Base-by-base conservation (phyloP, 1,140 invertebrate species). In the Yoshiicerus persimilis region DNA sequence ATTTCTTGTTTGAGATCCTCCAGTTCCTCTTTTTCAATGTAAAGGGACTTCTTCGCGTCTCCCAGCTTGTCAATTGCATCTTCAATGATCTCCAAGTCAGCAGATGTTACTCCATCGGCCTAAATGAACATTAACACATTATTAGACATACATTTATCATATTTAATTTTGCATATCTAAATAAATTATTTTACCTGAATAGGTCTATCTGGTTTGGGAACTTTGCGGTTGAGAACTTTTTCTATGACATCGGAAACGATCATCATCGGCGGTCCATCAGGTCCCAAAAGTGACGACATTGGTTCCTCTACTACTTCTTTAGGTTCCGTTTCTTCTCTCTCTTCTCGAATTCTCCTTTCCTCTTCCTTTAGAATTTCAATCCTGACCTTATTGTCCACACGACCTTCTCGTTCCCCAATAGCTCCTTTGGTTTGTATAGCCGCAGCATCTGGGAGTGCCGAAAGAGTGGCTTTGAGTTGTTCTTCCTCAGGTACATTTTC, bases 351-450 rank as follows among this genome's bases (percentile, higher is more conserved):
- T 92, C 95, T 97, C 77, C 95, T 94, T 92, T 98, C 96, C 93
- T 99, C 98, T 90, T 97, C 95, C 92, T 96, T 96, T 89, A 99
- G 96, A 30, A 98, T 94, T 92, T 99, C 96, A 90, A 98, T 95
- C 93, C 98, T 97, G 0, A 96, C 95, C 93, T 95, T 96, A 92
- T 98, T 97, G 92, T 99, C 98, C 90, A 99, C 94, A 93, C 97
- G 97, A 91, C 98, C 98, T 92, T 98, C 97, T 90, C 97, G 96
- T 92, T 99, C 98, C 66, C 97, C 97, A 93, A 99, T 97, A 30
- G 97, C 97, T 90, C 97, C 97, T 91, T 97, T 97, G 0, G 97
- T 98, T 91, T 97, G 95, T 1, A 96, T 93, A 25, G 93, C 96
- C 91, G 98, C 96, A 66, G 96, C 94, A 91, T 98, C 97, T 23